Base-by-base conservation (phyloP, 2,888 invertebrate genomes). In the Protophormia terraenovae region DNA sequence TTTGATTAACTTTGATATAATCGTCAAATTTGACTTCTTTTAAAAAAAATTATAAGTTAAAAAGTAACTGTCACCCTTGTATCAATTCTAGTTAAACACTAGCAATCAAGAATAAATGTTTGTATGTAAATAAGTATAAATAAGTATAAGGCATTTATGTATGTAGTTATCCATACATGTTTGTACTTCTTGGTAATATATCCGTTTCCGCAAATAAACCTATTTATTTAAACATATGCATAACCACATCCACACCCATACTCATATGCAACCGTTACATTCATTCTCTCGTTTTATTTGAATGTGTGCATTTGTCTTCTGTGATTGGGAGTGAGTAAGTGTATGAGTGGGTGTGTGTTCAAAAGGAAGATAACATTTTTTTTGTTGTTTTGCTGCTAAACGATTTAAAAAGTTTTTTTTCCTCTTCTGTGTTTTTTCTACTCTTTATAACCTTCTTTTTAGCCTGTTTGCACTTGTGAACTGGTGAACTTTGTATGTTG, bases 201-300 rank as follows among this genome's bases (percentile, higher is more conserved):
- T 84, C 84, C 84, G 80, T 77, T 84, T 80, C 80, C 84, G 72
- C 77, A 84, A 76, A 77, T 84, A 84, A 84, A 80, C 80, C 80
- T 80, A 84, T 80, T 84, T 84, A 84, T 84, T 58, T 64, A 76
- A 76, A 77, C 71, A 75, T 67, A 73, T 38, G 62, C 50, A 58
- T 53, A 66, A 38, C n/a, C 55, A 24, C 41, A 69, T 14, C 19
- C 38, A 41, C n/a, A 41, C 38, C n/a, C 19, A 53, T 8, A 22
- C 22, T 27, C 29, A 60, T 67, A 58, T n/a, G n/a, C n/a, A n/a
- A n/a, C n/a, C n/a, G n/a, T n/a, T n/a, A n/a, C n/a, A n/a, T n/a
- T n/a, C n/a, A n/a, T n/a, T n/a, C n/a, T n/a, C n/a, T n/a, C n/a
- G n/a, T n/a, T n/a, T n/a, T n/a, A n/a, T n/a, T n/a, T n/a, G n/a